Evolutionary conservation across 2,888 invertebrate species (phyloP), one percentile per base, ranked within the genome.

Genomic region (Patella depressa): DNA sequence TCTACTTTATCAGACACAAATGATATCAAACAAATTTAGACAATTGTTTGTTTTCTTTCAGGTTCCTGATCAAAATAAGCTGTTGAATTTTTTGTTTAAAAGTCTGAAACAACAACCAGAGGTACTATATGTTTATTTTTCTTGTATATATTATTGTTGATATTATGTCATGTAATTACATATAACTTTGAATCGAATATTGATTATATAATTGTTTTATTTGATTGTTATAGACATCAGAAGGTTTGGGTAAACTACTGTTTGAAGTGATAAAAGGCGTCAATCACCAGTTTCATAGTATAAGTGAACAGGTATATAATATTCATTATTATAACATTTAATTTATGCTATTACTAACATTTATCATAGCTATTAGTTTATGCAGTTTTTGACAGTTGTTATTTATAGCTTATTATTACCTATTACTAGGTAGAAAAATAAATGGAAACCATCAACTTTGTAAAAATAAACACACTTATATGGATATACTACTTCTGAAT

Each of bases 221-320:
- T 76, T 80, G 85, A 87, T 80, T 85, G 85, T 93, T 93, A 80
- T 91, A 95, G 95, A 95, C 95, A 80, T 92, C 95, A 19, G 91
- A 93, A 75, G 98, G 98, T 7, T 95, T 96, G 91, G 97, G 97
- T 0, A 94, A 95, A 85, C 93, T 98, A 34, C 93, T 98, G 78
- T 98, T 96, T 92, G 97, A 98, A 93, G 95, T 97, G 77, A 91
- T 97, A 71, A 94, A 95, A 88, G 98, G 98, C 54, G 95, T 96
- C 0, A 93, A 94, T 79, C 95, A 95, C 0, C 95, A 96, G 87
- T 96, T 98, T 89, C 97, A 98, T 90, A 97, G 95, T 82, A 95
- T 95, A 86, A 94, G 96, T 1, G 95, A 95, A 75, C 93, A 87
- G 85, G 91, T 91, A 45, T 9, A 9, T 45, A 45, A 45, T 45